Percentiles rank a stretch among this genome's conserved stretches.
Conservation (phyloP, 1,140 invertebrate species). For the Panagrolaimus sp. region DNA sequence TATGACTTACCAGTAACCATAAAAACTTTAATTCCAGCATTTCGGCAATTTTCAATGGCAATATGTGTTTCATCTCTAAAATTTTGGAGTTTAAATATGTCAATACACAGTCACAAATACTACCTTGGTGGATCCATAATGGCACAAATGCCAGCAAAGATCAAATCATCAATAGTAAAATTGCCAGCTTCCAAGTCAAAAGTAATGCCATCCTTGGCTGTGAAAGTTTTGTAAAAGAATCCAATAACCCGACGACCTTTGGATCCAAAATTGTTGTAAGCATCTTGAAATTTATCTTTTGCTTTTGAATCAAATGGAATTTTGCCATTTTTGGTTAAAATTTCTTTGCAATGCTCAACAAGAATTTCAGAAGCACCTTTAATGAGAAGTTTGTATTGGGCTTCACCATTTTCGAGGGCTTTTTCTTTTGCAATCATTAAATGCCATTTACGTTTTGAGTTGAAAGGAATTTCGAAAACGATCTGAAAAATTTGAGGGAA, state of each 20-base stretch:
- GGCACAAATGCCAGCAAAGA: neutral
- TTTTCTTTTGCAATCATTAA: conserved; percentile 38
- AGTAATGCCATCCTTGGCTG: neutral
- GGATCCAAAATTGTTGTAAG: neutral
- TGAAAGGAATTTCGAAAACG: conserved; percentile 57
- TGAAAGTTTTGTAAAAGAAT: neutral
- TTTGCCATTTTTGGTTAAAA: conserved; percentile 34
- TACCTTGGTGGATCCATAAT: conserved; percentile 9
- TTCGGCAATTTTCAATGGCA: neutral
- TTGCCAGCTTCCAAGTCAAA: neutral
- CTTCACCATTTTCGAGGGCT: conserved; percentile 26
- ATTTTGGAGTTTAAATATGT: too few relatives aligned
- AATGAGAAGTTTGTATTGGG: conserved; percentile 45
- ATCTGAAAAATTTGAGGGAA: conserved; percentile 31
- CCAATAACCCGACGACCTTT: conserved; percentile 10
- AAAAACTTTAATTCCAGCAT: conserved; percentile 4
- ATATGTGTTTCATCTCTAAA: neutral
- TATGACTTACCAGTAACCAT: neutral
- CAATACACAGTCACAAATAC: too few relatives aligned
- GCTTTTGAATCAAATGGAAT: conserved; percentile 29
- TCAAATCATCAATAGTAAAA: neutral
- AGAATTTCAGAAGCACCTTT: conserved; percentile 54
- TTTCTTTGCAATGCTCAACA: conserved; percentile 40
- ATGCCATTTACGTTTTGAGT: conserved; percentile 52
- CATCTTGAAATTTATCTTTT: conserved; percentile 36